These are phyloP conservation scores for Bombus soroeensis DNA, from an alignment of 1,140 invertebrate species.

Conservation along the genomic window DNA sequence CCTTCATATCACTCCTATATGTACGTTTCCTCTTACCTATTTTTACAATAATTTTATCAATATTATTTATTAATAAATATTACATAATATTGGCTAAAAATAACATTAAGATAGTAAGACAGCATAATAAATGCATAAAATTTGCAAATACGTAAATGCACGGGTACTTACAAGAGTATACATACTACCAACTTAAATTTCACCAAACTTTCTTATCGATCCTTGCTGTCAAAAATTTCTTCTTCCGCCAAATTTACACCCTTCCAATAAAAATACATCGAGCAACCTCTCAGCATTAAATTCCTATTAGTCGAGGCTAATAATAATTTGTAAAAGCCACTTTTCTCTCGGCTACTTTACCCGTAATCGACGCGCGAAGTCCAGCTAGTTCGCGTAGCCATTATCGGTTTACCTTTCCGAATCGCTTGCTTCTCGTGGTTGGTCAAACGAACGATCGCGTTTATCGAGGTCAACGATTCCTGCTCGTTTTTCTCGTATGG, in stretches of 20 bases:
- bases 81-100: too few species aligned
- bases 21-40: too few species aligned
- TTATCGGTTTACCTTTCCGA: constrained; percentile 60
- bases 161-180: neutral
- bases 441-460: constrained; percentile 18
- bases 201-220: neutral
- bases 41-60: too few species aligned
- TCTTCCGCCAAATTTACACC: neutral
- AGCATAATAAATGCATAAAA: too few species aligned
- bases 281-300: constrained; percentile 19
- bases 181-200: neutral
- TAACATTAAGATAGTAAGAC: too few species aligned
- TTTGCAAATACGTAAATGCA: too few species aligned
- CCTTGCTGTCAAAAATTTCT: neutral
- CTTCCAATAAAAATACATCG: constrained; percentile 28
- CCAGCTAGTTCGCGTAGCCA: neutral
- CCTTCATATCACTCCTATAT: too few species aligned
- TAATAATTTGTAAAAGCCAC: constrained; percentile 56
- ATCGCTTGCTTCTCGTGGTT: constrained; percentile 30
- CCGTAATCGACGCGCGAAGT: constrained; percentile 40
- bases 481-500: neutral
- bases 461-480: constrained; percentile 45
- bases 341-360: constrained; percentile 30
- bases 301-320: constrained; percentile 44
- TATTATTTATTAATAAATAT: too few species aligned